Base-by-base conservation (phyloP, 64 coral and sea anemone species). In the Porites australiensis region DNA sequence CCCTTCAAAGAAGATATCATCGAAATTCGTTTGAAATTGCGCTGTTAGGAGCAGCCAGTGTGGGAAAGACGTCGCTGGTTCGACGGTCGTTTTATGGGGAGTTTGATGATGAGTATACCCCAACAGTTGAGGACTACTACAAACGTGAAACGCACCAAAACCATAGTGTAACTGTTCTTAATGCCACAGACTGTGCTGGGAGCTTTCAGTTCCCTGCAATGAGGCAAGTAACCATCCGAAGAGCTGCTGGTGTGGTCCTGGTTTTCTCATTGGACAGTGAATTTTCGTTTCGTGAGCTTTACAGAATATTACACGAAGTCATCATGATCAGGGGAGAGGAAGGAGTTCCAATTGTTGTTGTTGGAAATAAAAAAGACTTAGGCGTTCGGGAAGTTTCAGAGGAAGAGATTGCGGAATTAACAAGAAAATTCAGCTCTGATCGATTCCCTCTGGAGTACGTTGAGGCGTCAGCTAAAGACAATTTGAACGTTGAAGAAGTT, bases 41-140 rank as follows among this genome's bases (percentile, higher is more conserved):
- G 18, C 16, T 96, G 14, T 96, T 98, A 57, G 97, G 97, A 63
- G 94, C 91, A 61, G 97, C 90, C 18, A 79, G 82, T 45, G 97
- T 98, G n/a, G 97, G 97, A 4, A 98, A 98, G 45, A 96, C 97
- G 3, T 98, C 94, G 55, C 86, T 98, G 64, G 82, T 98, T n/a
- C 82, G 92, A 62, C 82, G 94, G 21, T 90, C 90, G 79, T 93
- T 86, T 46, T 21, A 66, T 54, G 94, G 79, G 13, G 78, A 77
- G 4, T 98, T 98, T 58, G 77, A 78, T 18, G 11, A 79, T 12
- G 64, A 88, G 5, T 98, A 98, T 11, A 64, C 83, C 16, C 94
- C 97, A 11, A 98, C 97, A 44, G 88, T 96, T 2, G 97, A 98
- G 48, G 96, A 98, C 18, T 88, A 85, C 72, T 94, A 94, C 58